Evolutionary conservation across 2,113 vertebrate species (phyloP), one percentile per base, ranked within the genome.

Genomic region (Xiphophorus maculatus): DNA sequence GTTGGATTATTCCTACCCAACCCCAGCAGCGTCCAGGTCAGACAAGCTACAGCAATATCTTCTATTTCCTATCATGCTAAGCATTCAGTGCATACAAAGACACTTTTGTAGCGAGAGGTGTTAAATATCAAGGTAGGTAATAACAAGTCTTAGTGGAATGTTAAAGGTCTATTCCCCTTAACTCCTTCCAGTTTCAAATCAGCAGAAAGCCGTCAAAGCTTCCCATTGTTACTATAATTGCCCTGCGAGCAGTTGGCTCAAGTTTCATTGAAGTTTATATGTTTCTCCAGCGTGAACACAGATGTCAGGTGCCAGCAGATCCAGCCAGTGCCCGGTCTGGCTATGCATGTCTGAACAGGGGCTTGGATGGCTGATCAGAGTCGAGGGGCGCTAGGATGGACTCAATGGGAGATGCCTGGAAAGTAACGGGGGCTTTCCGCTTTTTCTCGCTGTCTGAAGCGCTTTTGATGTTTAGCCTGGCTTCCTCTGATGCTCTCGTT

Each of bases 231-330:
- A 35, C 81, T 74, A 61, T 15, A 58, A 69, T 65, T 61, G 66
- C 71, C 79, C 68, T 30, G 42, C n/a, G 11, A 82, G 87, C 66
- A 33, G 28, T 28, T 74, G 76, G 83, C 75, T 88, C 28, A 25
- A 81, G 78, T 93, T 90, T 87, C 77, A 67, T 71, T 76, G 69
- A 74, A 73, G 71, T 88, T 79, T 58, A 60, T 22, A 6, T 74
- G 78, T 88, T 89, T 89, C 83, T 67, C 73, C 80, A 81, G 73
- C 73, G 75, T 88, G 80, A 87, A 83, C 88, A 89, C 88, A 91
- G 85, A 91, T 84, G 84, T 94, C 75, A 67, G 30, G 88, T 89
- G 88, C 85, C 80, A 89, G 88, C 27, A 25, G 80, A 88, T 84
- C 82, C 84, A 73, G 42, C 73, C 86, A 84, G 81, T 85, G 87